Evolutionary conservation across 2,113 vertebrate species (phyloP), one percentile per base, ranked within the genome.

Genomic region (Struthidea cinerea): DNA sequence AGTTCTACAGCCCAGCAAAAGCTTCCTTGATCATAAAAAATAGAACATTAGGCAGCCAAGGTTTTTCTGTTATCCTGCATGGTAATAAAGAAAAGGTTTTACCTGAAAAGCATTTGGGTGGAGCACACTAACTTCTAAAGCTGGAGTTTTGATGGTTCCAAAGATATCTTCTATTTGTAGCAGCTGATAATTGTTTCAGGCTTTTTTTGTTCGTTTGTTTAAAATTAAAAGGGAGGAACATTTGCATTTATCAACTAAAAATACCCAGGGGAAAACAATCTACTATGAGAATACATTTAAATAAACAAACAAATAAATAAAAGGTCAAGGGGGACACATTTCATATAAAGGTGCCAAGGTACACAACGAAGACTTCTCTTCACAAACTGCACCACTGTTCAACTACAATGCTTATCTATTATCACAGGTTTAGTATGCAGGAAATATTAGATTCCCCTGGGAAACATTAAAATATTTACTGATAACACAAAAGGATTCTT

Each of bases 391-490:
- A 87, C 8, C 67, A 14, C 61, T n/a, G 53, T 30, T 93, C 78
- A 53, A 57, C 15, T 55, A 14, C 35, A 30, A 9, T 4, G 27
- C 59, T 96, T 92, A 91, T 97, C 88, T 91, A 49, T 76, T 64
- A 52, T 50, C 78, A 44, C 70, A 93, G 84, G 84, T 93, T 87
- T 88, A 85, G 75, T 23, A 60, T 87, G 82, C 85, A 95, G 75
- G 74, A 96, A 93, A 91, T 53, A 80, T 12, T n/a, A 69, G 82
- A 96, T 68, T 90, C 82, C 87, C 61, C 61, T 37, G 82, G 71
- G 91, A 94, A 90, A 81, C 64, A 81, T 73, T 81, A 74, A 63
- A 93, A 86, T 70, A 73, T 94, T 80, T 92, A 95, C 79, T 86
- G 90, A 88, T 88, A 83, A 93, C 32, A 83, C 67, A 73, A 71